Conservation (phyloP, 2,113 vertebrate species). For the Proterorhinus semilunaris region DNA sequence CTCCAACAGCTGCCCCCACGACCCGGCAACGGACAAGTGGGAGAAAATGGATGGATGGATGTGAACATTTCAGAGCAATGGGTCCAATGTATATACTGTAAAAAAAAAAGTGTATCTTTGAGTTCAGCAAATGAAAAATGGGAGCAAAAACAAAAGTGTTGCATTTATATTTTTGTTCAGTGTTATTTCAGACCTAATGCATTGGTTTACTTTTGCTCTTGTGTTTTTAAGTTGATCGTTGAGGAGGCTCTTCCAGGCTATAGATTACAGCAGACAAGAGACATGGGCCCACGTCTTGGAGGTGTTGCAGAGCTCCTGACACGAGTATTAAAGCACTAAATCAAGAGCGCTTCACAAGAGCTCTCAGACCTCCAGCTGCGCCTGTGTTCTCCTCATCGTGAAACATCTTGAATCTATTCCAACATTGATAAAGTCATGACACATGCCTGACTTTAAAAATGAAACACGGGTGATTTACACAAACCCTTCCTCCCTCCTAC, state of each 20-base stretch:
- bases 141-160: too few relatives aligned
- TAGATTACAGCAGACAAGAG: slow-evolving; percentile 40
- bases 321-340: slow-evolving; percentile 46
- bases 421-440: slow-evolving; percentile 57
- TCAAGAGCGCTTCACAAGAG: slow-evolving; percentile 40
- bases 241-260: slow-evolving; percentile 22
- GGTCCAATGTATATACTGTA: too few relatives aligned
- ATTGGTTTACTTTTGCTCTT: slow-evolving; percentile 44
- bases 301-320: slow-evolving; percentile 52
- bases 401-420: slow-evolving; percentile 67
- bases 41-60: too few relatives aligned
- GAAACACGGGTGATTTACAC: slow-evolving; percentile 29
- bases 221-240: slow-evolving; percentile 65
- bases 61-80: too few relatives aligned
- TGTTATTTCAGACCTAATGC: too few relatives aligned
- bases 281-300: slow-evolving; percentile 27
- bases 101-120: too few relatives aligned
- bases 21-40: too few relatives aligned
- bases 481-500: too few relatives aligned
- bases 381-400: neutral
- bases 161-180: too few relatives aligned
- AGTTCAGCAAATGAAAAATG: too few relatives aligned
- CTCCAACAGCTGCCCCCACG: too few relatives aligned
- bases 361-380: slow-evolving; percentile 36
- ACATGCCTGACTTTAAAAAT: slow-evolving; percentile 45